Conservation (phyloP, 2,888 invertebrate genomes). For the Macropis europaea region DNA sequence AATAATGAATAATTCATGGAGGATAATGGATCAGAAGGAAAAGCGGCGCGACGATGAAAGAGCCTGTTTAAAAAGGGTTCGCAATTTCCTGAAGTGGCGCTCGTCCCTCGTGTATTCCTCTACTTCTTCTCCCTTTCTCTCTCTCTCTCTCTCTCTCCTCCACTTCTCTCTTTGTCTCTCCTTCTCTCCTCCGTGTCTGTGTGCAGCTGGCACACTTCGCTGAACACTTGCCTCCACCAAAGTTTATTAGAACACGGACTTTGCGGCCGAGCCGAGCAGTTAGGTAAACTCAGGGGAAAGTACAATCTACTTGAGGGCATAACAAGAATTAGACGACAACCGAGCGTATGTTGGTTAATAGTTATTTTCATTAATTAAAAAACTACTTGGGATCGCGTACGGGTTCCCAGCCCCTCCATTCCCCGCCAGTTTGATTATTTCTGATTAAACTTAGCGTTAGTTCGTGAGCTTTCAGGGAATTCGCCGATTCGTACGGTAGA, state of each 20-base stretch:
- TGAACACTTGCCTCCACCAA: conserved; percentile 36
- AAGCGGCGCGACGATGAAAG: conserved; percentile 49
- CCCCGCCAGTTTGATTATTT: too few relatives aligned
- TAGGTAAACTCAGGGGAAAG: conserved; percentile 20
- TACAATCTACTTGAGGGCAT: conserved; percentile 26
- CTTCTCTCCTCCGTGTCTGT: background rate
- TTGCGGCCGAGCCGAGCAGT: conserved; percentile 17
- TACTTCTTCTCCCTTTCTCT: too few relatives aligned
- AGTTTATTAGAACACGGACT: conserved; percentile 51
- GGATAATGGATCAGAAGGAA: conserved; percentile 58
- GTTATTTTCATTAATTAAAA: conserved; percentile 17
- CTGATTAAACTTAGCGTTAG: too few relatives aligned
- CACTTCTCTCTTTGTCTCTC: background rate
- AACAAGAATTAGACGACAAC: conserved; percentile 25
- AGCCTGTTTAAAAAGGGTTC: conserved; percentile 56
- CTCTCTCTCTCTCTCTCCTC: too few relatives aligned
- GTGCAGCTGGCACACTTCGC: conserved; percentile 50
- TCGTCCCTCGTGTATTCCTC: conserved; percentile 45
- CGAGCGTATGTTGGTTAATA: conserved; percentile 5
- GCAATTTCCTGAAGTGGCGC: conserved; percentile 62
- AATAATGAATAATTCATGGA: conserved; percentile 59
- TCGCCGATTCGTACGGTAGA: too few relatives aligned
- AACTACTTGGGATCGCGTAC: background rate
- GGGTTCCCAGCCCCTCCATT: too few relatives aligned
- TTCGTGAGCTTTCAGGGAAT: too few relatives aligned